Percentiles rank a stretch among this genome's conserved stretches.
These are phyloP conservation scores for Delichon dasypus DNA, from an alignment of 2,797 vertebrate genomes.

Conservation along the genomic window DNA sequence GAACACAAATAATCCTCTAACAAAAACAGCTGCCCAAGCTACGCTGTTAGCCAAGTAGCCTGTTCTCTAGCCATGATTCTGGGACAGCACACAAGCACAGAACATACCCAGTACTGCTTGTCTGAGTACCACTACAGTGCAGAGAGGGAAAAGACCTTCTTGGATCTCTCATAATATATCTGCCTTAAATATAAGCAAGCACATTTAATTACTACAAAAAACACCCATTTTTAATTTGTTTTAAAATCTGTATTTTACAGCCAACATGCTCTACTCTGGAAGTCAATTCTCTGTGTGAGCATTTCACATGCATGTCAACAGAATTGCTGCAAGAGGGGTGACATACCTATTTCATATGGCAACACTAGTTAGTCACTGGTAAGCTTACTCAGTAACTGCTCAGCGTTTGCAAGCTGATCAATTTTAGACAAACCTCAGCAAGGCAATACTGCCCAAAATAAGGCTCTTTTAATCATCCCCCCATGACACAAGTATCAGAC, in stretches of 20 bases:
- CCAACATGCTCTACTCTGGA: not conserved
- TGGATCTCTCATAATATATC: not conserved
- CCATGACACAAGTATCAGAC: not conserved
- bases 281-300: not conserved
- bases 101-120: not conserved
- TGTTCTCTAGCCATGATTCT: not conserved
- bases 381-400: not conserved
- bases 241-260: not conserved
- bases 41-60: not conserved
- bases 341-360: not conserved
- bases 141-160: not conserved
- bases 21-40: not conserved
- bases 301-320: not conserved
- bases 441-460: not conserved
- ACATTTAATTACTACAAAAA: not conserved
- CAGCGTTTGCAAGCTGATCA: not conserved
- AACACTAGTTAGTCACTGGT: not conserved
- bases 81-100: not conserved
- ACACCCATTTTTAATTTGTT: not conserved
- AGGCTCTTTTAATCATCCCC: not conserved
- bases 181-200: not conserved
- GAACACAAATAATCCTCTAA: not conserved
- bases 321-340: not conserved
- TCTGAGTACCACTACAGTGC: not conserved
- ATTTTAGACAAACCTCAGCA: not conserved